A percentile compares a stretch with the other conserved stretches of the same genome.
phyloP scores from a whole-genome alignment of 2,797 vertebrate species.

The Heliangelus exortis region DNA sequence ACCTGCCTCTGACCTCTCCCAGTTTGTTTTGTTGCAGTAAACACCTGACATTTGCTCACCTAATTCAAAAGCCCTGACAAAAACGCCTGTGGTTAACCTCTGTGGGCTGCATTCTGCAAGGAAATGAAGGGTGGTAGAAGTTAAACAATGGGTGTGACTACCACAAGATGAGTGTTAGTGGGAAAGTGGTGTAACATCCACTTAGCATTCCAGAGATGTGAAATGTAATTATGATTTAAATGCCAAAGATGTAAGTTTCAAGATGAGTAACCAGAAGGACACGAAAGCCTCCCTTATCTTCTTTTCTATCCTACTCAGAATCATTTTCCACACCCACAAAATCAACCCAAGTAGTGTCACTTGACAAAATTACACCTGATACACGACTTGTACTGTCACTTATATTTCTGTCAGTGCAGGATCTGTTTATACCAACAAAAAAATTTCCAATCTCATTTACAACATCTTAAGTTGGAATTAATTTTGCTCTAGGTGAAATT shows the following conservation, averaged over 20 bases:
- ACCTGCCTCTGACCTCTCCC: neutral
- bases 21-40: neutral
- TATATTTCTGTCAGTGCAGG: slow-evolving; percentile 4
- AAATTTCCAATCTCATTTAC: neutral
- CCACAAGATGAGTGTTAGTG: slow-evolving; percentile 46
- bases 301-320: slow-evolving; percentile 41
- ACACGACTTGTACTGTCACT: slow-evolving; percentile 26
- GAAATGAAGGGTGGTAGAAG: slow-evolving; percentile 37
- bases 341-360: slow-evolving; percentile 44
- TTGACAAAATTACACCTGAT: slow-evolving; percentile 38
- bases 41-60: slow-evolving; percentile 1
- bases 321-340: slow-evolving; percentile 62
- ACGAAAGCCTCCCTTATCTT: slow-evolving; percentile 51
- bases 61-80: neutral
- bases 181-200: slow-evolving; percentile 64
- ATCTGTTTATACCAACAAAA: slow-evolving; percentile 17
- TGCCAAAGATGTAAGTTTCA: slow-evolving; percentile 48
- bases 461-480: neutral
- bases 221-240: slow-evolving; percentile 60
- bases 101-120: slow-evolving; percentile 21
- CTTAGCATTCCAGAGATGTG: slow-evolving; percentile 58
- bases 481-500: neutral
- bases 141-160: slow-evolving; percentile 62
- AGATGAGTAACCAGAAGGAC: slow-evolving; percentile 56
- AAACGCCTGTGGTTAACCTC: slow-evolving; percentile 34